Percentiles rank a stretch among this genome's conserved stretches.
Evolutionary conservation across 2,113 vertebrate genomes (phyloP).

Genomic region (Nyctibius bracteatus): DNA sequence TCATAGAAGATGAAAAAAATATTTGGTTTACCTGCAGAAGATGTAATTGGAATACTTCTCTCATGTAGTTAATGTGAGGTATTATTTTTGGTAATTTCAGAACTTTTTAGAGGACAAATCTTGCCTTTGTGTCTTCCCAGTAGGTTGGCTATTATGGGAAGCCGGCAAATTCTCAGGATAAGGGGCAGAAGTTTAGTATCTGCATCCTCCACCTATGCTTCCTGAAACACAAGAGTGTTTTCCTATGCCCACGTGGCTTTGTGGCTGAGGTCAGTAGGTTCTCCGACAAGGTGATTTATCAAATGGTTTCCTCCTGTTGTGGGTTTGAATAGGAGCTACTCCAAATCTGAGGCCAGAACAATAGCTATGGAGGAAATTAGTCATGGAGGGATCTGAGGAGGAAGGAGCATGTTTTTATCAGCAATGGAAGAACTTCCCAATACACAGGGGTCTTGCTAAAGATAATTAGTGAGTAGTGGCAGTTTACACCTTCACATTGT

Average conservation of each 20-base stretch:
- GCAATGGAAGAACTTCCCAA: constrained; percentile 1
- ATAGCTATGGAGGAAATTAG: constrained; percentile 52
- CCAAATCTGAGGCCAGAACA: constrained; percentile 49
- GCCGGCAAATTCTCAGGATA: background rate
- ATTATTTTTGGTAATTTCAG: background rate
- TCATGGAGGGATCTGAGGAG: constrained; percentile 37
- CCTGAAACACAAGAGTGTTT: background rate
- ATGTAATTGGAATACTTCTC: background rate
- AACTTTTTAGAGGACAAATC: background rate
- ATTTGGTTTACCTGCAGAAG: background rate
- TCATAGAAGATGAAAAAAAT: background rate
- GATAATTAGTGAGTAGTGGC: background rate
- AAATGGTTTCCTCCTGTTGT: constrained; percentile 43
- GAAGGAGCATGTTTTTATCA: constrained; percentile 51
- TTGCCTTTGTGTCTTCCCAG: background rate
- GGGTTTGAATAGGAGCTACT: constrained; percentile 28
- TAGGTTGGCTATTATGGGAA: background rate
- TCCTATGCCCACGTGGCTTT: background rate
- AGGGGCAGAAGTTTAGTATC: background rate
- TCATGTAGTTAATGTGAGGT: background rate
- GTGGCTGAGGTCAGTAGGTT: background rate
- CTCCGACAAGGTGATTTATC: constrained; percentile 32
- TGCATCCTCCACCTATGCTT: background rate
- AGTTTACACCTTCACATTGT: background rate
- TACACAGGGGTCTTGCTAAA: background rate